Conservation (phyloP, 2,797 vertebrate species). For the Trematomus bernacchii region DNA sequence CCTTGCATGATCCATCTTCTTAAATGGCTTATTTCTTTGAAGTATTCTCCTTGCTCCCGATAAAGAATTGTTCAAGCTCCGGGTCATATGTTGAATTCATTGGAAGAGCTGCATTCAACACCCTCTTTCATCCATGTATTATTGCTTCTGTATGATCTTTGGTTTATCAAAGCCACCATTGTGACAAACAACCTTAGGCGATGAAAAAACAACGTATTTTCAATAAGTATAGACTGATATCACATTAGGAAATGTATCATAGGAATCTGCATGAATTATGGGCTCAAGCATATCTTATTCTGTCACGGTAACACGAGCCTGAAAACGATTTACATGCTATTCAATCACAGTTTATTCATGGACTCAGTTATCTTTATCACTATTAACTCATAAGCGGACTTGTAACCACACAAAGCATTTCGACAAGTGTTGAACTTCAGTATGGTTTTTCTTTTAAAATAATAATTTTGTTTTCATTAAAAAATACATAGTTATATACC, state of each 20-base stretch:
- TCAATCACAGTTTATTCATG: neutral
- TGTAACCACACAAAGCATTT: neutral
- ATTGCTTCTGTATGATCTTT: conserved; percentile 4
- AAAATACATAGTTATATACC: neutral
- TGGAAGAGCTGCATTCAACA: conserved; percentile 7
- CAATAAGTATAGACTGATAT: neutral
- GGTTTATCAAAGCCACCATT: neutral
- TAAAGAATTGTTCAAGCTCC: conserved; percentile 6
- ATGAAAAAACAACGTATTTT: neutral
- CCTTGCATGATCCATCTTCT: neutral
- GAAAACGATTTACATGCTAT: neutral
- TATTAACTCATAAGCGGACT: neutral
- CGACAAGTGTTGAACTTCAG: neutral
- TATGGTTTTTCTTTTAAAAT: neutral
- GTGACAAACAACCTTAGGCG: neutral
- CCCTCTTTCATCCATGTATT: conserved; percentile 10
- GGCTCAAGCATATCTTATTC: neutral
- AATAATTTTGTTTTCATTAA: neutral
- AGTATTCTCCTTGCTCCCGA: conserved; percentile 8
- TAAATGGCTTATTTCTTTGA: conserved; percentile 6
- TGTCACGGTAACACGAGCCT: neutral
- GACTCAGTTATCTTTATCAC: neutral
- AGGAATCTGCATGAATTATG: neutral
- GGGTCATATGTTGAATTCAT: conserved; percentile 7
- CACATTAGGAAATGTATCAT: neutral